phyloP scores from a whole-genome alignment of 1,140 invertebrate species.

The Drosophila mayri region DNA sequence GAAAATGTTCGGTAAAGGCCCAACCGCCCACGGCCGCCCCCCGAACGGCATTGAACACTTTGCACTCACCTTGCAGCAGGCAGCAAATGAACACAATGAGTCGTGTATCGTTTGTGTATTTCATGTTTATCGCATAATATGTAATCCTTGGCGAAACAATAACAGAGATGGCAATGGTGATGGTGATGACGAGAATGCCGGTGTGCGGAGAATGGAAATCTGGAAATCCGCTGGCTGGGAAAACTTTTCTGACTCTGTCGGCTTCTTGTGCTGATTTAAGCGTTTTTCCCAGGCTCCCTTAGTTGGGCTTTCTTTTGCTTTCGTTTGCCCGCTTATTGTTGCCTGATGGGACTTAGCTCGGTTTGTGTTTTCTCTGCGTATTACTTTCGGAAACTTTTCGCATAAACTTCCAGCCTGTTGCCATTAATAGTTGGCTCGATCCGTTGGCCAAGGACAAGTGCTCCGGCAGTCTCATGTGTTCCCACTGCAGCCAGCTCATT shows the following conservation, averaged over 20 bases:
- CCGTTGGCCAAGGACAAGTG: conserved; percentile 28
- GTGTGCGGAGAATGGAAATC: conserved; percentile 36
- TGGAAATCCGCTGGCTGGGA: conserved; percentile 33
- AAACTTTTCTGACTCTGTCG: conserved; percentile 43
- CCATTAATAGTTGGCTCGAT: conserved; percentile 71
- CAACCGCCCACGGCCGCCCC: background rate
- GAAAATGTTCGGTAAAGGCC: conserved; percentile 38
- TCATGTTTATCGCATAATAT: conserved; percentile 83
- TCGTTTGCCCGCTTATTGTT: conserved; percentile 51
- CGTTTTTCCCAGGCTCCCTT: conserved; percentile 52
- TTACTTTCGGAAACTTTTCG: conserved; percentile 75
- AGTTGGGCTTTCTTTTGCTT: conserved; percentile 26
- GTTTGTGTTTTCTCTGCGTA: conserved; percentile 62
- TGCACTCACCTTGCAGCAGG: conserved; percentile 80
- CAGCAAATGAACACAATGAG: conserved; percentile 79
- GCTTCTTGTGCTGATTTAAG: conserved; percentile 66
- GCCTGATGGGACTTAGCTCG: conserved; percentile 60
- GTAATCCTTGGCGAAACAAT: conserved; percentile 67
- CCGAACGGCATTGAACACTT: conserved; percentile 32
- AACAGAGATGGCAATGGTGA: conserved; percentile 40
- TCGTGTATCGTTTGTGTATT: conserved; percentile 76
- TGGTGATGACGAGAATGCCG: conserved; percentile 49
- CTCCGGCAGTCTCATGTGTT: conserved; percentile 63
- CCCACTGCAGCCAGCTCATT: conserved; percentile 61
- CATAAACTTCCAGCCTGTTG: conserved; percentile 77